Conservation (phyloP, 1,140 invertebrate species). For the Heliothis subflexa region DNA sequence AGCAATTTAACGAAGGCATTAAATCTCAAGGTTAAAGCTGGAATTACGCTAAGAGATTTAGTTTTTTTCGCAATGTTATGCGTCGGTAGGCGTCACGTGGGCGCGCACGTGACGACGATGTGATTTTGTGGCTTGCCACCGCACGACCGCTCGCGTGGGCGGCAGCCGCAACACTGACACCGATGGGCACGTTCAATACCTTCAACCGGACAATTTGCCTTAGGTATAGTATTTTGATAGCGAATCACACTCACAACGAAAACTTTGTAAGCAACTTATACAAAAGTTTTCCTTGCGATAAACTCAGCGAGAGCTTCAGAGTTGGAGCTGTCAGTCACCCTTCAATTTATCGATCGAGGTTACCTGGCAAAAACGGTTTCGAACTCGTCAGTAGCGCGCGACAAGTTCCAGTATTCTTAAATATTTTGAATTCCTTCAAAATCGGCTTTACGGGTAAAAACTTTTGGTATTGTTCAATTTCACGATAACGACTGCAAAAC, state of each 20-base stretch:
- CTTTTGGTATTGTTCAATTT: conserved; percentile 65
- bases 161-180: conserved; percentile 71
- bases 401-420: conserved; percentile 65
- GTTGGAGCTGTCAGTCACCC: conserved; percentile 49
- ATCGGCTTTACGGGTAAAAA: conserved; percentile 65
- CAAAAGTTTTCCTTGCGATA: conserved; percentile 5
- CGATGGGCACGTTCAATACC: conserved; percentile 58
- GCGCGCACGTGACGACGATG: conserved; percentile 81
- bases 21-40: conserved; percentile 80
- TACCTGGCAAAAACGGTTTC: conserved; percentile 61
- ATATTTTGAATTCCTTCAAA: conserved; percentile 67
- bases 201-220: conserved; percentile 52
- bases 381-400: conserved; percentile 59
- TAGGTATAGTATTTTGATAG: conserved; percentile 55
- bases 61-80: conserved; percentile 83
- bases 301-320: conserved; percentile 19
- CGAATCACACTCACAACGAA: conserved; percentile 12
- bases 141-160: conserved; percentile 78
- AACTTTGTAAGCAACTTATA: conserved; percentile 38
- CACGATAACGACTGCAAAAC: conserved; percentile 65
- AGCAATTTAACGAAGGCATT: conserved; percentile 77
- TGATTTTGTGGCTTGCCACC: conserved; percentile 66
- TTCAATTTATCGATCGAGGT: conserved; percentile 63
- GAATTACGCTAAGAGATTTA: conserved; percentile 75
- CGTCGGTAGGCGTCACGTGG: conserved; percentile 79